Conservation (phyloP, 2,888 invertebrate species). For the Drosophila percnosoma region DNA sequence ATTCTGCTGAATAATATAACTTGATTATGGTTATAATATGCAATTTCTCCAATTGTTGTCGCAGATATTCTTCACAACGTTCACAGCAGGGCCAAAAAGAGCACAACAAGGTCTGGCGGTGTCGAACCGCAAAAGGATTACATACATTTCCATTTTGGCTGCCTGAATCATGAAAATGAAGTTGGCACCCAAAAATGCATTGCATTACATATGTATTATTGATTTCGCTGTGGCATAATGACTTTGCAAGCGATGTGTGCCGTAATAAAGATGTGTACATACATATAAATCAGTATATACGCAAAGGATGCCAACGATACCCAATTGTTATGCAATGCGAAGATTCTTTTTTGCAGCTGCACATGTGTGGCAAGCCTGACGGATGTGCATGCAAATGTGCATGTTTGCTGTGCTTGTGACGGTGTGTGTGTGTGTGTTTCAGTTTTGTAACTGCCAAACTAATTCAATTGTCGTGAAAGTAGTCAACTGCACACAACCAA, state of each 20-base stretch:
- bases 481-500: conserved; percentile 41
- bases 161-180: conserved; percentile 66
- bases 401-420: conserved; percentile 33
- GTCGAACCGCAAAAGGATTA: conserved; percentile 1
- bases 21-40: conserved; percentile 40
- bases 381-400: conserved; percentile 60
- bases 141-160: conserved; percentile 36
- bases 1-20: background rate
- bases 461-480: conserved; percentile 78
- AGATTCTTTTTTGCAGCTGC: conserved; percentile 31
- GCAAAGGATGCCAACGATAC: conserved; percentile 34
- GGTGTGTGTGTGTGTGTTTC: conserved; percentile 26
- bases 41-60: conserved; percentile 36
- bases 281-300: conserved; percentile 7
- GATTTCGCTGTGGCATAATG: conserved; percentile 55
- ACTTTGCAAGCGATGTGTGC: conserved; percentile 40
- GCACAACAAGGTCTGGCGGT: conserved; percentile 14
- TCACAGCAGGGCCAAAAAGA: conserved; percentile 10
- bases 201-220: conserved; percentile 60
- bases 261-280: conserved; percentile 13
- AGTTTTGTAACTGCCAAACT: conserved; percentile 71
- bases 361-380: conserved; percentile 58
- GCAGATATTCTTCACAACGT: conserved; percentile 8
- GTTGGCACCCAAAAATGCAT: conserved; percentile 59
- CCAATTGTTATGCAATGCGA: conserved; percentile 69